Evolutionary conservation across 2,888 invertebrate species (phyloP).

Genomic region (Mellilla xanthometata): DNA sequence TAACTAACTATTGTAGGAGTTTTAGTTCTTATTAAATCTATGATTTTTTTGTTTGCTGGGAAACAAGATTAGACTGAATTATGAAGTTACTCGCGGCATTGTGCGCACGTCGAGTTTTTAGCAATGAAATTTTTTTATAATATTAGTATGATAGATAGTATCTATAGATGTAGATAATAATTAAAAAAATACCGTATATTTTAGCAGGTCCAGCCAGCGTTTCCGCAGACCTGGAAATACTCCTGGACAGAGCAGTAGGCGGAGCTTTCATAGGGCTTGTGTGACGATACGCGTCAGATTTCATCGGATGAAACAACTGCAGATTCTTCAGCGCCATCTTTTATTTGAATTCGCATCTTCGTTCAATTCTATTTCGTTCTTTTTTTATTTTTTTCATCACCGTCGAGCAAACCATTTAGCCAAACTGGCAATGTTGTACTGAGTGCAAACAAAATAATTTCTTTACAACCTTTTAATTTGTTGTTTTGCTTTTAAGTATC

Average conservation of each 20-base stretch:
- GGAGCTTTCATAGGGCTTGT: slow-evolving; percentile 68
- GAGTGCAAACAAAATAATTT: slow-evolving; percentile 4
- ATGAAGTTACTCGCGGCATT: too few relatives aligned
- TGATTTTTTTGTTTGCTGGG: too few relatives aligned
- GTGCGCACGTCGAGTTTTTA: too few relatives aligned
- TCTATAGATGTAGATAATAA: too few relatives aligned
- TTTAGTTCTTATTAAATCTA: too few relatives aligned
- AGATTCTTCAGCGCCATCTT: slow-evolving; percentile 72
- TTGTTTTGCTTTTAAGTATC: too few relatives aligned
- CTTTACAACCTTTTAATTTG: slow-evolving; percentile 18
- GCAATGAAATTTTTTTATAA: too few relatives aligned
- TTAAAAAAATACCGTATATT: slow-evolving; percentile 13
- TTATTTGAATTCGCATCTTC: slow-evolving; percentile 37
- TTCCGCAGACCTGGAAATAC: slow-evolving; percentile 71
- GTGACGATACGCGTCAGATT: slow-evolving; percentile 59
- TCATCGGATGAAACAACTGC: slow-evolving; percentile 61
- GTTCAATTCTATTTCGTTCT: slow-evolving; percentile 23
- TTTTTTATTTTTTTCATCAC: slow-evolving; percentile 16
- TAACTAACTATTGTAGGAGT: too few relatives aligned
- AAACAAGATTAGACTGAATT: too few relatives aligned
- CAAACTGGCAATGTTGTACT: slow-evolving; percentile 4
- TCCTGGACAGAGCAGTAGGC: slow-evolving; percentile 61
- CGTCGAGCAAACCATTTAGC: slow-evolving; percentile 6
- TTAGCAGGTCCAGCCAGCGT: slow-evolving; percentile 58
- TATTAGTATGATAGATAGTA: too few relatives aligned